phyloP scores from a whole-genome alignment of 2,797 vertebrate genomes.

The Cyprinella venusta region DNA sequence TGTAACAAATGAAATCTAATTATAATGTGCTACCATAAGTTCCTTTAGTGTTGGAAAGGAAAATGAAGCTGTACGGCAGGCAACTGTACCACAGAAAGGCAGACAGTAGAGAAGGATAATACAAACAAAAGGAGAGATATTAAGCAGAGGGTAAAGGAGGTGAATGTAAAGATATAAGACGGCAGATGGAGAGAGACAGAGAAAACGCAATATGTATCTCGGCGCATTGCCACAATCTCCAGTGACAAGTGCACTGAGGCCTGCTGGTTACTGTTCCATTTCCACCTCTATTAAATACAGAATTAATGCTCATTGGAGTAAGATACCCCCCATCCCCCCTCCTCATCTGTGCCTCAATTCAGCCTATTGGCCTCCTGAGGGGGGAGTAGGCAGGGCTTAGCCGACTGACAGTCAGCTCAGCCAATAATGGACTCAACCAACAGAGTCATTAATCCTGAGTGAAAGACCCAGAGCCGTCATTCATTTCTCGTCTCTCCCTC shows the following conservation, averaged over 20 bases:
- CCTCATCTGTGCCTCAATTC: slow-evolving; percentile 48
- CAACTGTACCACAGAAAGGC: slow-evolving; percentile 6
- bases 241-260: slow-evolving; percentile 72
- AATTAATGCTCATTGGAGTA: slow-evolving; percentile 73
- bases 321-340: slow-evolving; percentile 44
- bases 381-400: neutral
- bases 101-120: slow-evolving; percentile 62
- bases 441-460: slow-evolving; percentile 75
- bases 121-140: slow-evolving; percentile 65
- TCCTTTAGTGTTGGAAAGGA: slow-evolving; percentile 15
- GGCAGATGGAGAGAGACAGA: slow-evolving; percentile 36
- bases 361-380: slow-evolving; percentile 34
- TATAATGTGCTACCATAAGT: neutral
- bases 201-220: slow-evolving; percentile 55
- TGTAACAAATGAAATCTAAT: neutral
- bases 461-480: slow-evolving; percentile 67
- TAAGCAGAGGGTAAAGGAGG: slow-evolving; percentile 52
- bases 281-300: slow-evolving; percentile 70
- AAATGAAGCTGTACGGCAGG: slow-evolving; percentile 2
- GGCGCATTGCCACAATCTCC: slow-evolving; percentile 67
- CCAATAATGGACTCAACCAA: slow-evolving; percentile 69
- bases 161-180: slow-evolving; percentile 47
- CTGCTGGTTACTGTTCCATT: slow-evolving; percentile 69
- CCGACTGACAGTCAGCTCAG: slow-evolving; percentile 63
- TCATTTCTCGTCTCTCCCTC: slow-evolving; percentile 69